Conservation (phyloP, 1,140 invertebrate species). For the Eubasilissa regina region DNA sequence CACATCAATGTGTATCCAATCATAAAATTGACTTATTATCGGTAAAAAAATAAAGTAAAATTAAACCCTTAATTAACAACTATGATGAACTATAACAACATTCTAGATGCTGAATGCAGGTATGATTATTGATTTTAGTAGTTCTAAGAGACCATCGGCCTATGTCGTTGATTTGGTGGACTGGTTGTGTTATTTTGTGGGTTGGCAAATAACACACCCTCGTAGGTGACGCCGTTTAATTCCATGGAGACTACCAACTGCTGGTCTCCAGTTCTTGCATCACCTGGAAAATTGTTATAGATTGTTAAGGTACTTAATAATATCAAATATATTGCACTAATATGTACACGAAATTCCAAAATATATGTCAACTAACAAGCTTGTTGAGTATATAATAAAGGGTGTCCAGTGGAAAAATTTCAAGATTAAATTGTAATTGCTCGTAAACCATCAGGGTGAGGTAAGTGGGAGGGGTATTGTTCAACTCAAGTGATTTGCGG, state of each 20-base stretch:
- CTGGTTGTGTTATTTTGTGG: constrained; percentile 71
- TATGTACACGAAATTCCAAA: no score
- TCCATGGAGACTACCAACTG: constrained; percentile 97
- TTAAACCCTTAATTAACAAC: constrained; percentile 1
- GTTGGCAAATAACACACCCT: constrained; percentile 87
- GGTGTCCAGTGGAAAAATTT: no score
- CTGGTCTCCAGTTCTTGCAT: constrained; percentile 83
- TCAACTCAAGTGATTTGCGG: no score
- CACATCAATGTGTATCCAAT: constrained; percentile 16
- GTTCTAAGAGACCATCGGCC: constrained; percentile 68
- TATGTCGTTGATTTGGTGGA: constrained; percentile 65
- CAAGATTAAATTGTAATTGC: no score
- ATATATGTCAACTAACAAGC: no score
- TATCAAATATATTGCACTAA: no score
- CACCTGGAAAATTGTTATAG: constrained; percentile 70
- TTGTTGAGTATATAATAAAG: no score
- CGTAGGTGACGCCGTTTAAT: constrained; percentile 93
- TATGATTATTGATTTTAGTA: background rate
- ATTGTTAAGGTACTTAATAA: no score
- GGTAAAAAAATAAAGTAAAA: constrained; percentile 24
- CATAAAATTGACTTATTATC: background rate
- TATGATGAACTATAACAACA: constrained; percentile 21
- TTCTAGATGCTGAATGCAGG: constrained; percentile 12
- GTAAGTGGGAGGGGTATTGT: no score
- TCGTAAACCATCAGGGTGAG: no score